These are phyloP conservation scores for Orycteropus afer DNA, from an alignment of 2,113 vertebrate species.

Conservation along the genomic window DNA sequence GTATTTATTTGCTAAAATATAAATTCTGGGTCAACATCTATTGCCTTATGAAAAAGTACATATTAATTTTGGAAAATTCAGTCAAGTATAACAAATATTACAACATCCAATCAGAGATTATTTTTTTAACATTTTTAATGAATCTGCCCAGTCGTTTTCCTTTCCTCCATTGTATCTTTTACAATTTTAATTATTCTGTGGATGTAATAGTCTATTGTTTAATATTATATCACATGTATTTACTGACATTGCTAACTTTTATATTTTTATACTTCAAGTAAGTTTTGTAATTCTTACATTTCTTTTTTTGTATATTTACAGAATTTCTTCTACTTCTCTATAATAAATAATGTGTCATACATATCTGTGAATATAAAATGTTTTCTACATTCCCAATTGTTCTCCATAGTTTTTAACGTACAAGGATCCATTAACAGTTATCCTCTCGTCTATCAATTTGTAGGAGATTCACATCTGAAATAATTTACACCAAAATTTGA, in stretches of 20 bases:
- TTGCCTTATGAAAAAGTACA: neutral
- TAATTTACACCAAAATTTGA: constrained; percentile 1
- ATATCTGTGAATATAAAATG: neutral
- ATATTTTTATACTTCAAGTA: neutral
- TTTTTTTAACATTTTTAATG: constrained; percentile 40
- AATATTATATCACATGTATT: neutral
- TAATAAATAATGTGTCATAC: neutral
- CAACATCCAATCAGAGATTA: neutral
- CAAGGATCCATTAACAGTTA: neutral
- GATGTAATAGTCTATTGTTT: neutral
- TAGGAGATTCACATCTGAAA: neutral
- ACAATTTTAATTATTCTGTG: neutral
- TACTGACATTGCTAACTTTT: neutral
- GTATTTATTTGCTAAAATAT: neutral
- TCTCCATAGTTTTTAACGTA: neutral
- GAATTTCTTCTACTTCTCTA: neutral
- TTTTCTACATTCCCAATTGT: neutral
- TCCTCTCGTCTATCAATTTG: neutral
- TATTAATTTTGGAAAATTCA: constrained; percentile 32
- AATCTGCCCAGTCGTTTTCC: neutral
- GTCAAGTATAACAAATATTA: neutral
- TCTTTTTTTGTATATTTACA: neutral
- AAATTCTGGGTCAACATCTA: neutral
- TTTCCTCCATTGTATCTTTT: neutral
- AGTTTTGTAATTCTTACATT: neutral